Conservation (phyloP, 2,797 vertebrate species). For the Pempheris klunzingeri region DNA sequence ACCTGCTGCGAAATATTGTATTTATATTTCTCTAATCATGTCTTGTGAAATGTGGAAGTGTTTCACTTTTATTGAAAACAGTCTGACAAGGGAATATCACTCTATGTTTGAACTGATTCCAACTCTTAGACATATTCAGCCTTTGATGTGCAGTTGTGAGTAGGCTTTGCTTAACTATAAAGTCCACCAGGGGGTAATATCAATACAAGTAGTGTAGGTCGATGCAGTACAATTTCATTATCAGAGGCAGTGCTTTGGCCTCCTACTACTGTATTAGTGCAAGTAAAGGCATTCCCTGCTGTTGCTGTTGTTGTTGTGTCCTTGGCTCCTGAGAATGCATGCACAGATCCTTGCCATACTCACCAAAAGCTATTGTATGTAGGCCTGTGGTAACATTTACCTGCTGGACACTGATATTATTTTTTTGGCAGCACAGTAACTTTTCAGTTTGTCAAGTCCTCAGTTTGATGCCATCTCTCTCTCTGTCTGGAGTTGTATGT, state of each 20-base stretch:
- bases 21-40: neutral
- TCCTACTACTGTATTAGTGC: neutral
- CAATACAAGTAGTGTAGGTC: neutral
- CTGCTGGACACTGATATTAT: neutral
- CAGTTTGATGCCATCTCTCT: constrained; percentile 8
- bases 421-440: constrained; percentile 10
- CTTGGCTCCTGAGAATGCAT: neutral
- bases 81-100: neutral
- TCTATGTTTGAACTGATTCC: neutral
- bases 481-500: constrained; percentile 16
- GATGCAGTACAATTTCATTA: neutral
- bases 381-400: neutral
- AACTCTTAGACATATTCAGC: neutral
- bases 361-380: neutral
- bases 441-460: neutral
- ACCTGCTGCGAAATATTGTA: neutral
- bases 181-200: neutral
- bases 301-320: neutral
- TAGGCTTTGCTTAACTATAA: neutral
- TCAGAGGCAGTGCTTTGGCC: neutral
- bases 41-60: neutral
- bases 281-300: neutral
- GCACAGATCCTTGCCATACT: neutral
- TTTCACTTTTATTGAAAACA: neutral
- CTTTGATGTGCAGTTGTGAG: neutral